A percentile compares a stretch with the other conserved stretches of the same genome.
phyloP scores from a whole-genome alignment of 2,888 invertebrate genomes.

The Drosophila subquinaria region DNA sequence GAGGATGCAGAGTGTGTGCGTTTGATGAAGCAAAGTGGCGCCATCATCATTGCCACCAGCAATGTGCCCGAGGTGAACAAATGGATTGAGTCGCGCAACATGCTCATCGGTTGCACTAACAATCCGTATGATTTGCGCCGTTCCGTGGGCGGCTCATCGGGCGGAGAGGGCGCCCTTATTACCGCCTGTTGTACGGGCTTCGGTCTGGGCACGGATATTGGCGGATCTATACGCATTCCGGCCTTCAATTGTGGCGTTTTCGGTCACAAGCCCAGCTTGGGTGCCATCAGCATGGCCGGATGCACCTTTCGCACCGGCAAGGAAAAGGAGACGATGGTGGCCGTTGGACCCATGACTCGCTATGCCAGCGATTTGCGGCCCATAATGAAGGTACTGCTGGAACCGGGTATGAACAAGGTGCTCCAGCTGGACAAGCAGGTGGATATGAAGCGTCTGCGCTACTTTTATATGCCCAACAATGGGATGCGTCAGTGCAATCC shows the following conservation, averaged over 20 bases:
- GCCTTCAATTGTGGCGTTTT: slow-evolving; percentile 94
- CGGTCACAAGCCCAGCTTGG: slow-evolving; percentile 92
- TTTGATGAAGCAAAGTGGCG: slow-evolving; percentile 92
- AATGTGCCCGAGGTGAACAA: slow-evolving; percentile 97
- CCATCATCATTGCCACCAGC: slow-evolving; percentile 94
- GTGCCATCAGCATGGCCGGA: slow-evolving; percentile 87
- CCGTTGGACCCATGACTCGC: slow-evolving; percentile 93
- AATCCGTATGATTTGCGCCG: slow-evolving; percentile 96
- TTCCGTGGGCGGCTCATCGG: slow-evolving; percentile 96
- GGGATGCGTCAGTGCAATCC: slow-evolving; percentile 91
- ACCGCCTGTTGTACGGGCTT: slow-evolving; percentile 93
- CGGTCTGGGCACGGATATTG: slow-evolving; percentile 96
- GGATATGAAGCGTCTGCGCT: slow-evolving; percentile 89
- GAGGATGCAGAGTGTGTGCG: slow-evolving; percentile 93
- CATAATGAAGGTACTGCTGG: slow-evolving; percentile 87
- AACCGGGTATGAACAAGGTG: slow-evolving; percentile 86
- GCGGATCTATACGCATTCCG: slow-evolving; percentile 97
- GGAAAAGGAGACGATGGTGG: slow-evolving; percentile 91
- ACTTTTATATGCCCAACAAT: slow-evolving; percentile 92
- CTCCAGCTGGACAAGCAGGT: slow-evolving; percentile 88
- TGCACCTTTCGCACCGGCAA: slow-evolving; percentile 90
- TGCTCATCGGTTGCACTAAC: slow-evolving; percentile 93
- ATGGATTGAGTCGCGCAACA: slow-evolving; percentile 95
- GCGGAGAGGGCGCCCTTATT: slow-evolving; percentile 92
- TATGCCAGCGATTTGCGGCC: slow-evolving; percentile 93